Conservation (phyloP, 2,113 vertebrate genomes). For the Chlamydotis undulata region DNA sequence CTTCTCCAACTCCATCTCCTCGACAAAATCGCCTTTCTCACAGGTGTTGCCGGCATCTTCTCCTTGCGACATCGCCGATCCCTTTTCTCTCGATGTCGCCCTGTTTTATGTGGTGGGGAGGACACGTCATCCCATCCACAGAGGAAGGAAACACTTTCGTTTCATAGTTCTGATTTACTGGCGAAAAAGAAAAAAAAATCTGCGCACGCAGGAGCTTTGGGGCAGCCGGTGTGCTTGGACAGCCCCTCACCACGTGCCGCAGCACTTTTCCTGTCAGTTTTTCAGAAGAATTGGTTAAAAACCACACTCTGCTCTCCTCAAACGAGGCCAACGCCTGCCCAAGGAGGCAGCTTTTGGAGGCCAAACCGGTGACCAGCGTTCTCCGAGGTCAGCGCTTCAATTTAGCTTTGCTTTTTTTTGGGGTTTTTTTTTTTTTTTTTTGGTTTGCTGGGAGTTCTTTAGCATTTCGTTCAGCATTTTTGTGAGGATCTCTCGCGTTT, state of each 20-base stretch:
- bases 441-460: too few species aligned
- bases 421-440: too few species aligned
- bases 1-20: not conserved
- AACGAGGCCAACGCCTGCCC: rapidly evolving
- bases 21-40: rapidly evolving
- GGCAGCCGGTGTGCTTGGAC: rapidly evolving
- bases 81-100: too few species aligned
- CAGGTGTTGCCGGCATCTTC: rapidly evolving
- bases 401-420: too few species aligned
- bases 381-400: not conserved
- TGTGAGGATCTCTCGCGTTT: not conserved
- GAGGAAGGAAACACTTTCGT: not conserved
- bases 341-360: rapidly evolving
- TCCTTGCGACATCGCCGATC: not conserved
- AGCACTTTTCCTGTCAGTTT: not conserved
- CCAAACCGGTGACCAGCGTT: rapidly evolving
- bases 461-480: not conserved
- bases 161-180: not conserved
- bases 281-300: not conserved
- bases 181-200: not conserved
- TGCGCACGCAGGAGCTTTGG: not conserved
- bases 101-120: rapidly evolving
- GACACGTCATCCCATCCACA: not conserved
- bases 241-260: rapidly evolving
- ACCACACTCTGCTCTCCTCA: too few species aligned